Conservation (phyloP, 2,113 vertebrate species). For the Hirundichthys speculiger region DNA sequence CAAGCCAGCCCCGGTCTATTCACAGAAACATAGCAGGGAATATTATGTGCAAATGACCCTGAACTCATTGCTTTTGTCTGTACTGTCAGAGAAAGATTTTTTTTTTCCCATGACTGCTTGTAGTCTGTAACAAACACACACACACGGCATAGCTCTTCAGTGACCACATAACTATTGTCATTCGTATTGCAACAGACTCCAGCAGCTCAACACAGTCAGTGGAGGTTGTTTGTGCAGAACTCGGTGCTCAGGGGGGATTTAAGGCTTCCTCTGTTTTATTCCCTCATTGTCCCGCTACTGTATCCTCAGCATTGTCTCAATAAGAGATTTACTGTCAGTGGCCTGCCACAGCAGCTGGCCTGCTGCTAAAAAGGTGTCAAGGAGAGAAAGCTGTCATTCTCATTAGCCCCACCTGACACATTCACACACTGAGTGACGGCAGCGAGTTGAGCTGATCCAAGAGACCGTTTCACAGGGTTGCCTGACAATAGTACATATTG, state of each 20-base stretch:
- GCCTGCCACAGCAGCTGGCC: constrained; percentile 58
- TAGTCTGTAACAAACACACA: constrained; percentile 11
- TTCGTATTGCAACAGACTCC: constrained; percentile 9
- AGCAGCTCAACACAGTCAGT: constrained; percentile 39
- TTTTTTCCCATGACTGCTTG: constrained; percentile 40
- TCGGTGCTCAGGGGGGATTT: constrained; percentile 72
- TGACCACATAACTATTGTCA: constrained; percentile 34
- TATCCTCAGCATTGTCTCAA: constrained; percentile 85
- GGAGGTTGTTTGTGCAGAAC: constrained; percentile 75
- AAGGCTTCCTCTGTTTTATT: constrained; percentile 83
- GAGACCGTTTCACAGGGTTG: neutral
- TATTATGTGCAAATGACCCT: constrained; percentile 31
- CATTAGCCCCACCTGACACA: constrained; percentile 65
- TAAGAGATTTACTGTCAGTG: constrained; percentile 82
- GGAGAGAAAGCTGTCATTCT: constrained; percentile 74
- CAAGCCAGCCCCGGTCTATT: neutral
- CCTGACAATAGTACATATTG: no score
- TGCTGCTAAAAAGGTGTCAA: constrained; percentile 80
- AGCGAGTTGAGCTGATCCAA: neutral
- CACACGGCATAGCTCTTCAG: constrained; percentile 43
- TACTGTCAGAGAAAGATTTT: constrained; percentile 26
- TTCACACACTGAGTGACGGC: constrained; percentile 10
- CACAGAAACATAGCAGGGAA: neutral
- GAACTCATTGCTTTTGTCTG: constrained; percentile 37
- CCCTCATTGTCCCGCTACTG: constrained; percentile 82